Conservation (phyloP, 1,140 invertebrate species). For the Camponotus vicinus region DNA sequence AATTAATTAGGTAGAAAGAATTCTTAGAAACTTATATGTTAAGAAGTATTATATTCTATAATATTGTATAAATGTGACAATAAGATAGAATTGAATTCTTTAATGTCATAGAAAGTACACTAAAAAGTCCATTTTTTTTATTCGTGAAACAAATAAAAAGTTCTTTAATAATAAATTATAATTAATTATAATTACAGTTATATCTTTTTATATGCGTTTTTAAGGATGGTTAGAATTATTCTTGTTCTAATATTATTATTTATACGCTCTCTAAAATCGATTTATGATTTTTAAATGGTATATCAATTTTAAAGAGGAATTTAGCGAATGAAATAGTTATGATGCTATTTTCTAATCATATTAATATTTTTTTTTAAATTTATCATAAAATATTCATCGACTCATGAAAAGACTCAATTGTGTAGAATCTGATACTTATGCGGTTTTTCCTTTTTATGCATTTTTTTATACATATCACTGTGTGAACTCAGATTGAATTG, state of each 20-base stretch:
- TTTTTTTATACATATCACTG: too few species aligned
- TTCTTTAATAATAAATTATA: neutral
- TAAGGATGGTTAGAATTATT: neutral
- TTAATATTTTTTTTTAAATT: neutral
- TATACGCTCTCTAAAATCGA: neutral
- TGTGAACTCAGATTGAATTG: neutral
- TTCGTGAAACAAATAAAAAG: neutral
- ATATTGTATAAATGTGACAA: neutral
- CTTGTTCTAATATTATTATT: neutral
- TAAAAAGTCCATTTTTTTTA: neutral
- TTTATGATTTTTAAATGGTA: neutral
- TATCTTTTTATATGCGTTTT: neutral
- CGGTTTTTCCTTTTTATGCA: neutral
- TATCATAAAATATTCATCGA: neutral
- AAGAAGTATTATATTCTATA: neutral
- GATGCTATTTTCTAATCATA: neutral
- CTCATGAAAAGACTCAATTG: neutral
- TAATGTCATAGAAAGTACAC: neutral
- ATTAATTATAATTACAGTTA: too few species aligned
- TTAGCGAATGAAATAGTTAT: neutral
- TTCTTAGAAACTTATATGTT: neutral
- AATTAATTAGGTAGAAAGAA: neutral
- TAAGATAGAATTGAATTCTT: neutral
- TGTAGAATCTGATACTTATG: neutral
- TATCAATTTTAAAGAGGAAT: neutral